These are phyloP conservation scores for Aspidapion aeneum DNA, from an alignment of 2,888 invertebrate genomes.

Conservation along the genomic window DNA sequence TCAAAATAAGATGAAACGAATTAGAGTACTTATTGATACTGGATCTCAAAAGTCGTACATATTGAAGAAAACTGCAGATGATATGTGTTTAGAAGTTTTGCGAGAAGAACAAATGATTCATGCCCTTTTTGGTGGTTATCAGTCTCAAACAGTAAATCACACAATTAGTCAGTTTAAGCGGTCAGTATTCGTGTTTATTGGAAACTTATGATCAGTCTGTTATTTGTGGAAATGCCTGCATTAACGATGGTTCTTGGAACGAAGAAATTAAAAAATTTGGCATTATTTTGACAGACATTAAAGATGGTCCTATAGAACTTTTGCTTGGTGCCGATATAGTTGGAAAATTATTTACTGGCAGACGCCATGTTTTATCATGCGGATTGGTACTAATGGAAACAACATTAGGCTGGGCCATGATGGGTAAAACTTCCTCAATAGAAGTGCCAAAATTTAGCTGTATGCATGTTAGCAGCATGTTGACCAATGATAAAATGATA, in stretches of 20 bases:
- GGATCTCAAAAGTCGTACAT: slow-evolving; percentile 21
- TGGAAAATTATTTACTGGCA: neutral
- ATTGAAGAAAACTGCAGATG: slow-evolving; percentile 9
- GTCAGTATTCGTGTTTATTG: too few species aligned
- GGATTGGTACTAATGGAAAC: neutral
- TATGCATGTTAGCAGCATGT: neutral
- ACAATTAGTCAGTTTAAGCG: too few species aligned
- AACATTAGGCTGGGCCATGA: neutral
- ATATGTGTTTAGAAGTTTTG: slow-evolving; percentile 5
- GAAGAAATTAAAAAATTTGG: neutral
- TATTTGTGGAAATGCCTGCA: neutral
- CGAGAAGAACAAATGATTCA: slow-evolving; percentile 11
- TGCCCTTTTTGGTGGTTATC: slow-evolving; percentile 44
- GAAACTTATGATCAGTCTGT: neutral
- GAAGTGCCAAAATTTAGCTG: neutral
- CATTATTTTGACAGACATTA: neutral
- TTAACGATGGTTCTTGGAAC: neutral
- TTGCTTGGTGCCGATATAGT: neutral
- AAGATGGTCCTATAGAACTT: neutral
- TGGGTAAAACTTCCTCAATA: neutral
- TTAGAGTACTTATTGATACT: too few species aligned
- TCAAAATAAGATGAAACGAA: too few species aligned
- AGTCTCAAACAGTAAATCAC: too few species aligned
- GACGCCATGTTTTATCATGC: too few species aligned
- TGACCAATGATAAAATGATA: neutral